These are phyloP conservation scores for Hiodon tergisus DNA, from an alignment of 2,113 vertebrate species.

Conservation along the genomic window DNA sequence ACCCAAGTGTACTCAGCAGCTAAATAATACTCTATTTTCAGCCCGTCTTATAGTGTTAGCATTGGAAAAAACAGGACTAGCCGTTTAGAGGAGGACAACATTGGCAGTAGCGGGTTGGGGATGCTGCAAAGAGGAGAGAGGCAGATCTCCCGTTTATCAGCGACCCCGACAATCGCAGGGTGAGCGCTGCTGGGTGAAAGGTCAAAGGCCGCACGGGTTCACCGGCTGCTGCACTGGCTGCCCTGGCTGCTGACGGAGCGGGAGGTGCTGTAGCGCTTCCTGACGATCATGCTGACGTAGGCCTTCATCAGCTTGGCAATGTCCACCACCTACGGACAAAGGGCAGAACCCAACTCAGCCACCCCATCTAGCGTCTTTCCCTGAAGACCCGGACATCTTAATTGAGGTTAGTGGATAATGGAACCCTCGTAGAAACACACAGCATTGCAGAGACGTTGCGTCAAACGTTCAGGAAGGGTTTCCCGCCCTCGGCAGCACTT, in stretches of 20 bases:
- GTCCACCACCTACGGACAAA: conserved; percentile 79
- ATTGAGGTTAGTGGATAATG: too few species aligned
- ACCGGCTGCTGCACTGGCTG: conserved; percentile 79
- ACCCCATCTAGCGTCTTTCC: too few species aligned
- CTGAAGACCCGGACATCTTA: too few species aligned
- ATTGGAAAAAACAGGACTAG: conserved; percentile 1
- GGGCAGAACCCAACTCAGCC: background rate
- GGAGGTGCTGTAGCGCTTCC: conserved; percentile 91
- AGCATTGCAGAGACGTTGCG: too few species aligned
- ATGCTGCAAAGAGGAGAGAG: background rate
- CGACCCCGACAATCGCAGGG: background rate
- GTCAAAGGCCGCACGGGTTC: conserved; percentile 32
- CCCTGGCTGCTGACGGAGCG: conserved; percentile 83
- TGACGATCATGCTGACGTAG: conserved; percentile 98
- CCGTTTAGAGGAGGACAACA: background rate
- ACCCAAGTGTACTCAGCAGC: background rate
- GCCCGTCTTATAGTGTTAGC: background rate
- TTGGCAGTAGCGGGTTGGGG: background rate
- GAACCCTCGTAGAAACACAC: too few species aligned
- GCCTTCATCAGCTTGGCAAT: conserved; percentile 98
- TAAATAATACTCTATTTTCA: conserved; percentile 5
- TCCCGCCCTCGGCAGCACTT: conserved; percentile 27
- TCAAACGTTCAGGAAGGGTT: too few species aligned
- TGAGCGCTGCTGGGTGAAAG: background rate
- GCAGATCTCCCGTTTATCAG: background rate